Evolutionary conservation across 2,888 invertebrate genomes (phyloP), one percentile per base, ranked within the genome.

Genomic region (Harpagoxenus sublaevis): DNA sequence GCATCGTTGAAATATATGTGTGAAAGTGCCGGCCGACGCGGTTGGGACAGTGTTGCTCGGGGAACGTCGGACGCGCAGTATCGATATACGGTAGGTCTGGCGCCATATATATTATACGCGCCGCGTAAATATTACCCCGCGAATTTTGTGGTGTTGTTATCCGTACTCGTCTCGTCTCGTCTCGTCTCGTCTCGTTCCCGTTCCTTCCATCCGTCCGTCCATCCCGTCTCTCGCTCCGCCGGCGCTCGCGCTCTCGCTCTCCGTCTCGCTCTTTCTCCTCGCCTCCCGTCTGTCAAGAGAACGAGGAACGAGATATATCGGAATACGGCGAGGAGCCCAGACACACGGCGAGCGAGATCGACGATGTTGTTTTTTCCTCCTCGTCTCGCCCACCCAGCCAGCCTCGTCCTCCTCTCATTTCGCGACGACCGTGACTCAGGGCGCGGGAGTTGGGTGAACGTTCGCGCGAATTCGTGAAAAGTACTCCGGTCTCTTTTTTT

Each of bases 51-150:
- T 91, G 91, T 90, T 89, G 88, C 89, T 84, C 86, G 84, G 89
- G 86, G 88, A 90, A 91, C 89, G 92, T 92, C 91, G 78, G 88
- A 89, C 74, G 85, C 86, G 93, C 93, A 94, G 94, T 94, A 94
- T 68, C 68, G 53, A 68, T 45, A 68, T n/a, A 78, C 78, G 78
- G 78, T 78, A 81, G 91, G 94, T 93, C 74, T 62, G 51, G 66
- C 70, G 62, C 84, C 77, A 66, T 78, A 23, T 62, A 51, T 51
- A 51, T 39, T 39, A n/a, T 39, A n/a, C 23, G 48, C 18, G 9
- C 48, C 48, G 35, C 57, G 45, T 71, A 35, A 71, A 79, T 71
- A 66, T 53, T 15, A 2, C 15, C 28, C 75, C 48, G 23, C 60
- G 79, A 51, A 79, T 71, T 57, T 15, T 6, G 35, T 6, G 35